A percentile compares a stretch with the other conserved stretches of the same genome.
Conservation (phyloP, 2,888 invertebrate genomes). For the Diachrysia chrysitis region DNA sequence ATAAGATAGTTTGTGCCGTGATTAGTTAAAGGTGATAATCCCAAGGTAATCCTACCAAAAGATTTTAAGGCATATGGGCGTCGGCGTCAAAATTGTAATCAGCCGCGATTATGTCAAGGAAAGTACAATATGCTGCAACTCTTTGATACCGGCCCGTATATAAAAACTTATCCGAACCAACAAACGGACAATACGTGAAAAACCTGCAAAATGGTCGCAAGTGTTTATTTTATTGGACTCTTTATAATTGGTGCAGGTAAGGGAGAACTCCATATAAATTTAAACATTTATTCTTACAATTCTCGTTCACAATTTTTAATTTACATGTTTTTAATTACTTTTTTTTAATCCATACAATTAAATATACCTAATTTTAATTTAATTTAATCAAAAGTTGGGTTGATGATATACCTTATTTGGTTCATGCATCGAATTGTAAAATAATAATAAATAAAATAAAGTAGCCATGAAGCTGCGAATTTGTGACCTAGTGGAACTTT, state of each 20-base stretch:
- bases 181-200: slow-evolving; percentile 69
- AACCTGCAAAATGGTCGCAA: slow-evolving; percentile 75
- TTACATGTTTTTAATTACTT: too few species aligned
- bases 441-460: too few species aligned
- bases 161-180: slow-evolving; percentile 69
- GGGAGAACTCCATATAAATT: slow-evolving; percentile 22
- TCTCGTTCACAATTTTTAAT: too few species aligned
- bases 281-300: too few species aligned
- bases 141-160: slow-evolving; percentile 81
- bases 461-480: not conserved
- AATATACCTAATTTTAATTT: too few species aligned
- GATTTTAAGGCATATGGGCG: slow-evolving; percentile 34
- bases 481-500: not conserved
- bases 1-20: not conserved
- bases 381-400: too few species aligned
- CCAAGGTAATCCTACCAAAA: slow-evolving; percentile 27
- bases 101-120: slow-evolving; percentile 75
- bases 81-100: slow-evolving; percentile 59
- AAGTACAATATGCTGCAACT: slow-evolving; percentile 58
- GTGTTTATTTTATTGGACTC: slow-evolving; percentile 58
- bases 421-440: too few species aligned
- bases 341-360: too few species aligned
- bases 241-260: slow-evolving; percentile 59
- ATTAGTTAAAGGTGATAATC: slow-evolving; percentile 17
- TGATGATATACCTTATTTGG: too few species aligned